Percentiles rank a stretch among this genome's conserved stretches.
Evolutionary conservation across 2,888 invertebrate genomes (phyloP).

Genomic region (Lymantria dispar): DNA sequence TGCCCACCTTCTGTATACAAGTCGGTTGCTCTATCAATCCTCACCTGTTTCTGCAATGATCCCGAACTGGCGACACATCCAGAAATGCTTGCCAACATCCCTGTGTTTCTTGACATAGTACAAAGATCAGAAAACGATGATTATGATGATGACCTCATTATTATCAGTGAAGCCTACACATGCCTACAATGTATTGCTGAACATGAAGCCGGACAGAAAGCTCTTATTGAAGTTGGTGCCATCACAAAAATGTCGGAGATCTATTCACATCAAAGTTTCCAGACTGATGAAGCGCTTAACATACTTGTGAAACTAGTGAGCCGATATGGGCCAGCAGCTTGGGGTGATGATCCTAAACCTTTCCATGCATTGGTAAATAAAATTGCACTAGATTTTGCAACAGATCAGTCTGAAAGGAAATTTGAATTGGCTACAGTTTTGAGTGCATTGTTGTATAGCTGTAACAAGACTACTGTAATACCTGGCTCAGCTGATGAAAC

Average conservation of each 20-base stretch:
- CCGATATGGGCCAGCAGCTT: constrained; percentile 87
- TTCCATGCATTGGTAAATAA: constrained; percentile 92
- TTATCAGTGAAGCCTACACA: constrained; percentile 92
- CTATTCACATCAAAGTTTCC: constrained; percentile 93
- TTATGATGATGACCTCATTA: constrained; percentile 92
- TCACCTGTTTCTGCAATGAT: constrained; percentile 93
- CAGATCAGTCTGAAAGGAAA: constrained; percentile 93
- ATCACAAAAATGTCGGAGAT: constrained; percentile 92
- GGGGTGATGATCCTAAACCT: constrained; percentile 90
- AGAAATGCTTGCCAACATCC: constrained; percentile 92
- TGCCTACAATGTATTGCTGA: constrained; percentile 92
- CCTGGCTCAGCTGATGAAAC: constrained; percentile 86
- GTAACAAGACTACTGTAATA: constrained; percentile 85
- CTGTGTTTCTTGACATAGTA: constrained; percentile 92
- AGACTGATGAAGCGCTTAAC: constrained; percentile 93
- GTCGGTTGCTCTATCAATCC: constrained; percentile 93
- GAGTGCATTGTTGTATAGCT: constrained; percentile 87
- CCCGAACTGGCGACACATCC: constrained; percentile 90
- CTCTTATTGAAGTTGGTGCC: constrained; percentile 89
- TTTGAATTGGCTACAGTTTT: constrained; percentile 93
- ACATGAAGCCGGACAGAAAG: constrained; percentile 89
- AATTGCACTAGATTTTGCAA: constrained; percentile 93
- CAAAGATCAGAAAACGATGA: constrained; percentile 92
- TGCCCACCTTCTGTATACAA: constrained; percentile 95
- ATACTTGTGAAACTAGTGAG: constrained; percentile 89